phyloP scores from a whole-genome alignment of 2,888 invertebrate genomes.

The Rhagophthalmus giganteus region DNA sequence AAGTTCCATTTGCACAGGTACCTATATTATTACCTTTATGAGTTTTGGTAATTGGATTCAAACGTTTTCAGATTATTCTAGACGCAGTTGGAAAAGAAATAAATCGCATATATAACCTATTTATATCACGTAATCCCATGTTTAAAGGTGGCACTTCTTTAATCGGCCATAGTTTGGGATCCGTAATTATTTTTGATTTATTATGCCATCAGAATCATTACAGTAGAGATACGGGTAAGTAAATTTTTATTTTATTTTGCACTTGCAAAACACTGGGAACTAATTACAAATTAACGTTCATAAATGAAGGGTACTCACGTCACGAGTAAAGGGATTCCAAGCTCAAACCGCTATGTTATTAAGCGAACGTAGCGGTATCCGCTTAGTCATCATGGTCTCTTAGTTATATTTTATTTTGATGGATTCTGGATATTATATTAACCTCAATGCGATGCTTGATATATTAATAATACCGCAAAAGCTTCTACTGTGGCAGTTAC shows the following conservation, averaged over 20 bases:
- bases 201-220: slow-evolving; percentile 72
- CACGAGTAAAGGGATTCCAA: no score
- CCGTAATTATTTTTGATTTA: slow-evolving; percentile 91
- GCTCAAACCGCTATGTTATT: no score
- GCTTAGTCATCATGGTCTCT: no score
- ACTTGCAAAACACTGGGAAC: no score
- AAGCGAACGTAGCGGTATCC: no score
- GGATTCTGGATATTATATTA: no score
- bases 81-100: slow-evolving; percentile 86
- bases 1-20: slow-evolving; percentile 6
- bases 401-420: no score
- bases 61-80: slow-evolving; percentile 72
- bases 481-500: no score
- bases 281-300: slow-evolving; percentile 1
- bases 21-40: not conserved
- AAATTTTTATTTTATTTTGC: no score
- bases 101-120: slow-evolving; percentile 79
- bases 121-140: slow-evolving; percentile 74
- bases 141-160: slow-evolving; percentile 87
- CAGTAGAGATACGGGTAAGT: no score
- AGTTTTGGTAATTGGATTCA: not conserved
- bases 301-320: not conserved
- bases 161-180: slow-evolving; percentile 92
- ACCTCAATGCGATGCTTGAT: no score
- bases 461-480: no score